Conservation (phyloP, 1,140 invertebrate species). For the Rhysida immarginata region DNA sequence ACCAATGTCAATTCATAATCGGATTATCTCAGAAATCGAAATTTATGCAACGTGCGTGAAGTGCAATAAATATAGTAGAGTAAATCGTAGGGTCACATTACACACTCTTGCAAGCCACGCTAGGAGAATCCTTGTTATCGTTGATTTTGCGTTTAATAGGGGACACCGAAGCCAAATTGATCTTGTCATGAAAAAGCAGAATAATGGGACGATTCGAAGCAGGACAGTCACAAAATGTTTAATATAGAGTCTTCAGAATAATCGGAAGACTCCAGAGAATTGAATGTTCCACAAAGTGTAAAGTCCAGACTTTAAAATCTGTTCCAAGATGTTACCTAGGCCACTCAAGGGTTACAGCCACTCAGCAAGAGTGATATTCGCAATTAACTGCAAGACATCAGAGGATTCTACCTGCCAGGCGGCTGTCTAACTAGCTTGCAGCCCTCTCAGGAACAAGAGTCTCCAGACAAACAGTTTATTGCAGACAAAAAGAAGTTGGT, state of each 20-base stretch:
- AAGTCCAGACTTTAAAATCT: neutral
- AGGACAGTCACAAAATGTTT: neutral
- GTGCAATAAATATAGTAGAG: too few relatives aligned
- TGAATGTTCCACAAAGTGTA: neutral
- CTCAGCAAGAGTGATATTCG: neutral
- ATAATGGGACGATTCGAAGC: neutral
- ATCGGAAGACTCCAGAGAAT: neutral
- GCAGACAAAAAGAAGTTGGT: neutral
- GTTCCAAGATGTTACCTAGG: neutral
- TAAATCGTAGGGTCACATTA: too few relatives aligned
- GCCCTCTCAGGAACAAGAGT: neutral
- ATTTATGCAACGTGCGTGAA: too few relatives aligned
- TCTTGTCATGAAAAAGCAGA: neutral
- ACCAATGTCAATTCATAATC: too few relatives aligned
- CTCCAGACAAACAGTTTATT: neutral
- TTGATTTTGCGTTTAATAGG: too few relatives aligned
- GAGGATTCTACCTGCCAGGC: neutral
- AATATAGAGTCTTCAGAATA: too few relatives aligned
- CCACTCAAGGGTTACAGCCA: neutral
- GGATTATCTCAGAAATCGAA: too few relatives aligned
- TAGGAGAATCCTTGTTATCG: too few relatives aligned
- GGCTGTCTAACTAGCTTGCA: neutral
- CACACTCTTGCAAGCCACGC: too few relatives aligned
- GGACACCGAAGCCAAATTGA: too few relatives aligned
- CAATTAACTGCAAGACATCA: neutral